Evolutionary conservation across 1,140 invertebrate species (phyloP), one percentile per base, ranked within the genome.

Genomic region (Geopemphigus sp.): DNA sequence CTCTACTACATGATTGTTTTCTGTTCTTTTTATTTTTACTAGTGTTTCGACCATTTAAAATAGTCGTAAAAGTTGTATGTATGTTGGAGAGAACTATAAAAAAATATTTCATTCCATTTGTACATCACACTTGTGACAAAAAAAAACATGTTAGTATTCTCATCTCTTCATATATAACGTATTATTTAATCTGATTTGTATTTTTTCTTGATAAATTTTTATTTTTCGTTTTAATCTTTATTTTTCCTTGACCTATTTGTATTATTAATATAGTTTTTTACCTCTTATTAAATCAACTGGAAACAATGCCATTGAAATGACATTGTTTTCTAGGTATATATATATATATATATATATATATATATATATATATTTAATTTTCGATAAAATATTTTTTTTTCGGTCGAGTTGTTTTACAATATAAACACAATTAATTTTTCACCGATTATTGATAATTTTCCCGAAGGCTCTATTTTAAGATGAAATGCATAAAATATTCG

Each of bases 201-300:
- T 19, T 66, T 22, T 66, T n/a, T 5, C 14, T 66, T 5, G 3
- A 45, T 66, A 19, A 0, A 19, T 39, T 66, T 66, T 66, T n/a
- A n/a, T n/a, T n/a, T n/a, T n/a, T n/a, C n/a, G 19, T 66, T 26
- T 17, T 15, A n/a, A 66, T 66, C 61, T 39, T 66, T 19, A 66
- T 22, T 66, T 66, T 66, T 66, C 63, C 63, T 66, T 66, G 63
- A n/a, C 63, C 63, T 66, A n/a, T 66, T 66, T 64, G n/a, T 66
- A 39, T n/a, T 45, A 66, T 39, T 66, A 39, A 39, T 39, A 39
- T 19, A 66, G n/a, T 39, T 32, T 66, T 66, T 64, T 39, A 39
- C 39, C 63, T 19, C 19, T 66, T 45, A 39, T 39, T 39, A 66
- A 66, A 66, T 66, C 63, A 66, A 66, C 63, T 66, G 63, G 63